Conservation (phyloP, 1,140 invertebrate species). For the Cataglyphis hispanica region DNA sequence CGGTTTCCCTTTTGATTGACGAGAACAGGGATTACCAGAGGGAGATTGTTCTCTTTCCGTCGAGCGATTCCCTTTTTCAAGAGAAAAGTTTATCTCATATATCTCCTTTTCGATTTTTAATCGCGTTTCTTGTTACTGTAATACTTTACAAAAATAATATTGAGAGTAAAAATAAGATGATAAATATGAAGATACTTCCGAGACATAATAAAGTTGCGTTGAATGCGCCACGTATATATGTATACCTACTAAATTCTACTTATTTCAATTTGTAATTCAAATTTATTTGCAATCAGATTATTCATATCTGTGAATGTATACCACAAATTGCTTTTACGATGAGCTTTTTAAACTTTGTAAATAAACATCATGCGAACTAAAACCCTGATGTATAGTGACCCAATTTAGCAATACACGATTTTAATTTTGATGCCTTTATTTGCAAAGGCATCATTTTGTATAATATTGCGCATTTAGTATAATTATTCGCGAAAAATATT, state of each 20-base stretch:
- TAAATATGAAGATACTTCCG: neutral
- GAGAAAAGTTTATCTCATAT: neutral
- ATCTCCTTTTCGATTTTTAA: neutral
- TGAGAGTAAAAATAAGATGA: neutral
- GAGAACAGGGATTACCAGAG: neutral
- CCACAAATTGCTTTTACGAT: neutral
- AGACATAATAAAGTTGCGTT: neutral
- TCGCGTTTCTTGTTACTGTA: neutral
- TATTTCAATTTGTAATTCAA: constrained; percentile 34
- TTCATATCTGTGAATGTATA: neutral
- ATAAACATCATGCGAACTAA: constrained; percentile 5
- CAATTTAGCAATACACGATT: neutral
- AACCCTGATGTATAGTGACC: neutral
- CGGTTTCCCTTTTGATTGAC: neutral
- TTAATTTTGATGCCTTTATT: neutral
- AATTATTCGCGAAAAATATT: neutral
- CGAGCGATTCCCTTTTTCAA: neutral
- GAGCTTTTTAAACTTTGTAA: constrained; percentile 7
- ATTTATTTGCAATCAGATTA: constrained; percentile 35
- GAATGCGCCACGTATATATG: neutral
- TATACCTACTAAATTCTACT: constrained; percentile 11
- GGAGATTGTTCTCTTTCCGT: constrained; percentile 4
- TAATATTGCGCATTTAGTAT: neutral
- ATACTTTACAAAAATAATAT: neutral
- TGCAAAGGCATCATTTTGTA: too few species aligned